Evolutionary conservation across 2,113 vertebrate genomes (phyloP).

Genomic region (Lagenorhynchus albirostris): DNA sequence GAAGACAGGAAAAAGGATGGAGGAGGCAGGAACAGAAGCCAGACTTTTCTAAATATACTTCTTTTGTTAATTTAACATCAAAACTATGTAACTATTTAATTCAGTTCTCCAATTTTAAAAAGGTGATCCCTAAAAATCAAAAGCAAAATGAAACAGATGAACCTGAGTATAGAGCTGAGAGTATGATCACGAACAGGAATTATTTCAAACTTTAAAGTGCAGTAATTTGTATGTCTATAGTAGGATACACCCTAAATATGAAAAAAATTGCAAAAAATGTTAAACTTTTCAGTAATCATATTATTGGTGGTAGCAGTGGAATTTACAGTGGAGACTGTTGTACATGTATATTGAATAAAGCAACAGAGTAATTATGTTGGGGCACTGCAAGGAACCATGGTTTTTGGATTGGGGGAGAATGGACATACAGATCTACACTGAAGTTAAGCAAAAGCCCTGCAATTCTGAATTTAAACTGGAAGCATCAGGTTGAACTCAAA

Average conservation of each 20-base stretch:
- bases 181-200: not conserved
- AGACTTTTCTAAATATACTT: not conserved
- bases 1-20: not conserved
- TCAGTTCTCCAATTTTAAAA: not conserved
- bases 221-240: not conserved
- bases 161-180: not conserved
- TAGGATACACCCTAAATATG: not conserved
- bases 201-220: not conserved
- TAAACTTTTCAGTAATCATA: not conserved
- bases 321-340: not conserved
- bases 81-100: not conserved
- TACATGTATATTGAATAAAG: not conserved
- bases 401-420: not conserved
- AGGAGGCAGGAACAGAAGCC: not conserved
- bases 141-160: not conserved
- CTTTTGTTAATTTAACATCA: not conserved
- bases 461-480: not conserved
- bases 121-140: not conserved
- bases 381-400: not conserved
- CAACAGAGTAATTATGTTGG: not conserved
- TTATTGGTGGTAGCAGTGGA: not conserved
- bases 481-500: not conserved
- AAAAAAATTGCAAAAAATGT: not conserved
- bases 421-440: not conserved
- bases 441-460: not conserved